Evolutionary conservation across 2,113 vertebrate genomes (phyloP).

Genomic region (Cynopterus brachyotis): DNA sequence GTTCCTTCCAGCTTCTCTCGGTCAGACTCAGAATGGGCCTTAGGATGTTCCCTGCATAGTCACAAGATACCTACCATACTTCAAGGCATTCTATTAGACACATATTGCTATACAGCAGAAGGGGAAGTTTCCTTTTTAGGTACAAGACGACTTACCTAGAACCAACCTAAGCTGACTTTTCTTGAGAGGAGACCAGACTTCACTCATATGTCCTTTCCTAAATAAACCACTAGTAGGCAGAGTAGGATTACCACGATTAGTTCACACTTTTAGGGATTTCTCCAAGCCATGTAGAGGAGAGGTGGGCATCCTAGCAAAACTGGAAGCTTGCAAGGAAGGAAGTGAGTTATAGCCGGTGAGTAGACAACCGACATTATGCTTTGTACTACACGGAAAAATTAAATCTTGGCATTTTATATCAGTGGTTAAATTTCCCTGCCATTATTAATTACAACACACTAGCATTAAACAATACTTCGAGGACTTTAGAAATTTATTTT

Average conservation of each 20-base stretch:
- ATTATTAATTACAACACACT: background rate
- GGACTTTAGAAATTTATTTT: background rate
- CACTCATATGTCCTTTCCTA: background rate
- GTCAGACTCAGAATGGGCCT: background rate
- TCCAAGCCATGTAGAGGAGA: background rate
- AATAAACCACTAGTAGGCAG: background rate
- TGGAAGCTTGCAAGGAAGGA: background rate
- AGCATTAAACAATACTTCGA: background rate
- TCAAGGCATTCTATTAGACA: background rate
- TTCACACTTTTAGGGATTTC: background rate
- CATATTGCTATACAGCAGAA: background rate
- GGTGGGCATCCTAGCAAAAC: background rate
- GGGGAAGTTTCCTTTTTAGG: background rate
- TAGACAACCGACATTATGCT: background rate
- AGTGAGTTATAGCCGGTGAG: background rate
- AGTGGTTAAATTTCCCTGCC: slow-evolving; percentile 23
- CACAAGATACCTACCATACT: background rate
- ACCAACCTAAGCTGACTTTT: background rate
- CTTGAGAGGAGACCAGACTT: background rate
- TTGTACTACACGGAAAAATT: background rate
- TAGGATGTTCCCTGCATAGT: background rate
- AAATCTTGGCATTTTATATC: slow-evolving; percentile 1
- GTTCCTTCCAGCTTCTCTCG: background rate
- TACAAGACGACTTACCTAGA: background rate
- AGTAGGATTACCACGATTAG: background rate